These are phyloP conservation scores for Lymantria monacha DNA, from an alignment of 2,888 invertebrate species.

Conservation along the genomic window DNA sequence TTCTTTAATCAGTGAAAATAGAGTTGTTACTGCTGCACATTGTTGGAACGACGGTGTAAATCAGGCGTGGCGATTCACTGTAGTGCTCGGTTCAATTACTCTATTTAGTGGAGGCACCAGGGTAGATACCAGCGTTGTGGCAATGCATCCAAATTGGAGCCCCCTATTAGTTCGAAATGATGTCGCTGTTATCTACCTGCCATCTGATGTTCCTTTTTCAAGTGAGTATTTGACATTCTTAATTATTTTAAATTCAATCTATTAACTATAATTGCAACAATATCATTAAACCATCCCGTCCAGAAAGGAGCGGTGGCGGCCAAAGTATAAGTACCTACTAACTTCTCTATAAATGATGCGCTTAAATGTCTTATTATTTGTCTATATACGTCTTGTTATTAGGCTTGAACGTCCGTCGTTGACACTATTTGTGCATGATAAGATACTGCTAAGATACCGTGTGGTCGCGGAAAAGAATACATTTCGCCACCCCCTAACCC, in stretches of 20 bases:
- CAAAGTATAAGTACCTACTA: no score
- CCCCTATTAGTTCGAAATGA: background rate
- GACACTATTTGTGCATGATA: no score
- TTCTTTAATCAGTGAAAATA: background rate
- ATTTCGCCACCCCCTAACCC: no score
- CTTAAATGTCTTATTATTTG: no score
- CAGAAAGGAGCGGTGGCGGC: no score
- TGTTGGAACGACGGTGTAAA: constrained; percentile 2
- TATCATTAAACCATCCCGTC: no score
- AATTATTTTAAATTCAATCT: background rate
- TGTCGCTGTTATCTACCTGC: background rate
- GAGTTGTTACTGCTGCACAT: constrained; percentile 1
- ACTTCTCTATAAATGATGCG: no score
- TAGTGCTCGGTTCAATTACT: background rate
- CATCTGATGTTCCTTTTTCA: background rate
- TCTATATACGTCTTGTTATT: no score
- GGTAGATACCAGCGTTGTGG: background rate
- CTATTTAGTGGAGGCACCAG: constrained; percentile 1
- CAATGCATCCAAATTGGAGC: background rate
- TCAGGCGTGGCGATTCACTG: constrained; percentile 1
- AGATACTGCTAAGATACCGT: no score
- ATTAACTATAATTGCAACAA: no score
- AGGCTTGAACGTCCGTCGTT: no score
- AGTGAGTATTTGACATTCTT: background rate
- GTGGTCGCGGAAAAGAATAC: no score